A percentile compares a stretch with the other conserved stretches of the same genome.
phyloP scores from a whole-genome alignment of 2,888 invertebrate genomes.

The Neoscelio sp. region DNA sequence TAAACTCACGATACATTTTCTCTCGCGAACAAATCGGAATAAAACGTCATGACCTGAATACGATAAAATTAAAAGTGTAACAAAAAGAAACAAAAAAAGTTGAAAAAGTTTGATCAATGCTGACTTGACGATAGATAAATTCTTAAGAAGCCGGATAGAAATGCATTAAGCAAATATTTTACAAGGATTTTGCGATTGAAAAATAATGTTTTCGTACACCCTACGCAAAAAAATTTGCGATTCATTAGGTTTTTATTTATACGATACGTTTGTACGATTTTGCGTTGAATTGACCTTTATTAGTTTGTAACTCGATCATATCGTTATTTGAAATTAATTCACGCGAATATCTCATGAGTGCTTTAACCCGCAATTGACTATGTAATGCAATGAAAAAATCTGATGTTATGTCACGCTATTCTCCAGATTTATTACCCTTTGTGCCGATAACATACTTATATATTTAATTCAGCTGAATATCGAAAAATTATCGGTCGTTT shows the following conservation, averaged over 20 bases:
- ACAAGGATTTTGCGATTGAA: too few species aligned
- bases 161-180: too few species aligned
- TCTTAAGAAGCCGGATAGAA: too few species aligned
- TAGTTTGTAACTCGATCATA: constrained; percentile 21
- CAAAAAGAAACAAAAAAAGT: constrained; percentile 4
- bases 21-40: neutral
- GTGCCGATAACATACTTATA: constrained; percentile 10
- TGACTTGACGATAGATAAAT: too few species aligned
- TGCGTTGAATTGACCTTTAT: constrained; percentile 14
- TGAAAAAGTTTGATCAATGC: too few species aligned
- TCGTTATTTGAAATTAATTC: constrained; percentile 48
- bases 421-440: constrained; percentile 27
- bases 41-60: constrained; percentile 16
- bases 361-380: constrained; percentile 61
- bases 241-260: too few species aligned
- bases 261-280: too few species aligned
- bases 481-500: neutral
- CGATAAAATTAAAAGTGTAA: constrained; percentile 3
- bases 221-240: too few species aligned
- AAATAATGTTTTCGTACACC: too few species aligned
- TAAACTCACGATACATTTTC: constrained; percentile 14
- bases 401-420: constrained; percentile 55
- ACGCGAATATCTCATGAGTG: constrained; percentile 34
- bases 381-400: constrained; percentile 59
- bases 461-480: constrained; percentile 13